Evolutionary conservation across 2,113 vertebrate genomes (phyloP), one percentile per base, ranked within the genome.

Genomic region (Corythornis cristatus): DNA sequence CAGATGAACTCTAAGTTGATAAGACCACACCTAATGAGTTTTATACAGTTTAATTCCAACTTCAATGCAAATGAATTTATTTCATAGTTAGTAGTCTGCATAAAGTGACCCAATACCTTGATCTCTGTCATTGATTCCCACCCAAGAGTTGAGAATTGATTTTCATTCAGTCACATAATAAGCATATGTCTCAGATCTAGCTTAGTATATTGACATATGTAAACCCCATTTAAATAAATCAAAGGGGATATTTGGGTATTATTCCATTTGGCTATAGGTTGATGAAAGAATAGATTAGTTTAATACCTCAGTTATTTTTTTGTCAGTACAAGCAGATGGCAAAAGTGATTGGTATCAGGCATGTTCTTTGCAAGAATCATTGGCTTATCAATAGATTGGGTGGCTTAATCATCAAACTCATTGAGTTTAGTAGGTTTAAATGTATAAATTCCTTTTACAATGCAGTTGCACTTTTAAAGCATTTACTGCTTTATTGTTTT

Each of bases 61-160:
- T 67, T 64, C 43, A 31, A 11, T 73, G 33, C 45, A 77, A 71
- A 85, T 93, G 64, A 93, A 97, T 92, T 96, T 95, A 94, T 96
- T 96, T 96, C 80, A 54, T 91, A 78, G 93, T 95, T 91, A 88
- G 83, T 51, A 51, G 33, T 92, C 72, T 75, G 60, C 77, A 58
- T 89, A 83, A 82, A 17, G 70, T 65, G 54, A 95, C 97, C 95
- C 94, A 93, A 35, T 78, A 82, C 18, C 53, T 93, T 98, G 98
- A 97, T 97, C 97, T 97, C 97, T 97, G 96, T 93, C 96, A 93
- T 95, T 97, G 97, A 97, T 96, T 53, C 84, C 95, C 94, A 97
- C 96, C 97, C 93, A 95, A 96, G 91, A 94, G 91, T 81, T 93
- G 95, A 85, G 67, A 93, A 98, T 98, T 97, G 98, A 98, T 98